Percentiles rank a stretch among this genome's conserved stretches.
phyloP scores from a whole-genome alignment of 2,113 vertebrate genomes.

The Zosterops japonicus region DNA sequence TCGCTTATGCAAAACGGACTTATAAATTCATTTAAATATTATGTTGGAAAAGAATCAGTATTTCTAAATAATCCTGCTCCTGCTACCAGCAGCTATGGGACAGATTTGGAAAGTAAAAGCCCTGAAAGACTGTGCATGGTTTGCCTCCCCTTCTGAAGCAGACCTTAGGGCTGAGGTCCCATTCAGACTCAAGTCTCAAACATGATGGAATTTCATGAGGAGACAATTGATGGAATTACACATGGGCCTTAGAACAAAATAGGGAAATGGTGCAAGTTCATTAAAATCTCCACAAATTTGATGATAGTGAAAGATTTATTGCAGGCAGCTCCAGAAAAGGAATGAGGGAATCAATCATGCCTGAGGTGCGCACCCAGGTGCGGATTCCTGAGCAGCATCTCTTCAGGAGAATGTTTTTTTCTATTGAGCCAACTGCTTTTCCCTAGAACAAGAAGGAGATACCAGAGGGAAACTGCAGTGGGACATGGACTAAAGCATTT shows the following conservation, averaged over 20 bases:
- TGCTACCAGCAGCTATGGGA: not conserved
- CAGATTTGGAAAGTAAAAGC: not conserved
- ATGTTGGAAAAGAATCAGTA: not conserved
- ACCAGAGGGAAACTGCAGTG: not conserved
- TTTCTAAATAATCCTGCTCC: not conserved
- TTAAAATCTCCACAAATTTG: not conserved
- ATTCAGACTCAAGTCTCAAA: not conserved
- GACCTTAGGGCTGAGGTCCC: not conserved
- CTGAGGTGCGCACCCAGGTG: constrained; percentile 19
- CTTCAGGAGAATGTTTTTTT: constrained; percentile 72
- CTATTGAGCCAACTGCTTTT: constrained; percentile 71
- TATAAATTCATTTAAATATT: not conserved
- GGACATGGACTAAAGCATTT: not conserved
- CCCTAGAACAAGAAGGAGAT: constrained; percentile 36
- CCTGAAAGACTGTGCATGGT: rapidly evolving
- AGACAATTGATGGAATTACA: not conserved
- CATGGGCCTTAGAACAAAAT: not conserved
- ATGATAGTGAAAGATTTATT: not conserved
- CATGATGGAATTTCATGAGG: not conserved
- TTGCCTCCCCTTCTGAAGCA: not conserved
- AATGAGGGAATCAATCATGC: not conserved
- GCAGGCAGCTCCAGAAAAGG: not conserved
- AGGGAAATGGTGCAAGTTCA: not conserved
- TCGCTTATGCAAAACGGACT: not conserved
- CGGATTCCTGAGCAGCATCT: constrained; percentile 75